Percentiles rank a stretch among this genome's conserved stretches.
These are phyloP conservation scores for Blastobasis lacticolella DNA, from an alignment of 2,888 invertebrate species.

Conservation along the genomic window DNA sequence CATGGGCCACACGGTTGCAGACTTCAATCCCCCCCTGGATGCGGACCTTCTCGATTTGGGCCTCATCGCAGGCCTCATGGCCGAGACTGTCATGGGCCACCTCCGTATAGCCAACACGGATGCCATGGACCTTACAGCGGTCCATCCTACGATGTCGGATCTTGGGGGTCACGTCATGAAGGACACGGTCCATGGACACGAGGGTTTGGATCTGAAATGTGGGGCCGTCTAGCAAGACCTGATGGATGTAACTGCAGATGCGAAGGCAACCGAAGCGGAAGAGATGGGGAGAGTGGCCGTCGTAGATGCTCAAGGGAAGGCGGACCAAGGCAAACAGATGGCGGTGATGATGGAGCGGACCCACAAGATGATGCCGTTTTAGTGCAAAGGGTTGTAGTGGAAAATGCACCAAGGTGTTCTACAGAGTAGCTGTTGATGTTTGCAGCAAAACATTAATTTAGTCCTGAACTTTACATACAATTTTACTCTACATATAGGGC, in stretches of 20 bases:
- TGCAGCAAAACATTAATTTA: too few species aligned
- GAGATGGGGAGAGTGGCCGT: background rate
- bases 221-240: slow-evolving; percentile 3
- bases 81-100: too few species aligned
- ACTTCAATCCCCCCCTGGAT: background rate
- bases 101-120: background rate
- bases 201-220: background rate
- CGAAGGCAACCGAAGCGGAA: background rate
- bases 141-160: background rate
- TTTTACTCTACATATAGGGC: too few species aligned
- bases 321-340: background rate
- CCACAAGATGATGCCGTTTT: slow-evolving; percentile 12
- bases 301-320: background rate
- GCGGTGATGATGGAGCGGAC: too few species aligned
- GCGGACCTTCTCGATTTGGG: background rate
- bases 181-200: background rate
- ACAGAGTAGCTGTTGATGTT: slow-evolving; percentile 9
- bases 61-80: background rate
- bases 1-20: background rate
- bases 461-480: too few species aligned
- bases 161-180: background rate
- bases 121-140: background rate
- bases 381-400: slow-evolving; percentile 22
- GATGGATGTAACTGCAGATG: background rate
- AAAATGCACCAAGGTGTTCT: slow-evolving; percentile 19